A percentile compares a stretch with the other conserved stretches of the same genome.
These are phyloP conservation scores for Arenaria interpres DNA, from an alignment of 2,113 vertebrate genomes.

Conservation along the genomic window DNA sequence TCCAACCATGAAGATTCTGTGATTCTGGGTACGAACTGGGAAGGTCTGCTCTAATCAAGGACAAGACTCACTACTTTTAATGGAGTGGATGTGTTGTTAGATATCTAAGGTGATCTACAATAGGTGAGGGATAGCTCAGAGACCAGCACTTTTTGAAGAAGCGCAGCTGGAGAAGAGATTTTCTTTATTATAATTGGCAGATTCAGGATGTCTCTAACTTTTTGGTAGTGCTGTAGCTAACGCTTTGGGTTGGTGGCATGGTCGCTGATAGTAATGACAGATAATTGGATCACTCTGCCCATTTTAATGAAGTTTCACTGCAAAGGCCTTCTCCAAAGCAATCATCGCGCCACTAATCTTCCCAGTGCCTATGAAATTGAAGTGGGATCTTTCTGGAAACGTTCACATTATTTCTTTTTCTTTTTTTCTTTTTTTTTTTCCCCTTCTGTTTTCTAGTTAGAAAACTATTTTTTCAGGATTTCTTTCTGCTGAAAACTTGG, in stretches of 20 bases:
- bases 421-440: not conserved
- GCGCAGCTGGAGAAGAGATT: not conserved
- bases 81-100: rapidly evolving
- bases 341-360: not conserved
- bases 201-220: not conserved
- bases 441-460: not conserved
- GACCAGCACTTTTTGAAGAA: not conserved
- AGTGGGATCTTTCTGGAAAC: not conserved
- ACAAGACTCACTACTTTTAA: not conserved
- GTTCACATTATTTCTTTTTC: not conserved
- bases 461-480: not conserved
- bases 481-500: not conserved
- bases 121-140: not conserved
- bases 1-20: too few relatives aligned
- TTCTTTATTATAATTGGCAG: not conserved
- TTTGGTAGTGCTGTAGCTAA: not conserved
- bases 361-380: not conserved
- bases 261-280: not conserved
- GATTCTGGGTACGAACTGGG: not conserved
- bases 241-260: not conserved
- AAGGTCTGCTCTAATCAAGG: not conserved
- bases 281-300: not conserved
- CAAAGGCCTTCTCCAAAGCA: not conserved
- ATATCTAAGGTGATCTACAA: rapidly evolving
- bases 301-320: not conserved